These are phyloP conservation scores for Oreocharis arfaki DNA, from an alignment of 2,113 vertebrate species.

Conservation along the genomic window DNA sequence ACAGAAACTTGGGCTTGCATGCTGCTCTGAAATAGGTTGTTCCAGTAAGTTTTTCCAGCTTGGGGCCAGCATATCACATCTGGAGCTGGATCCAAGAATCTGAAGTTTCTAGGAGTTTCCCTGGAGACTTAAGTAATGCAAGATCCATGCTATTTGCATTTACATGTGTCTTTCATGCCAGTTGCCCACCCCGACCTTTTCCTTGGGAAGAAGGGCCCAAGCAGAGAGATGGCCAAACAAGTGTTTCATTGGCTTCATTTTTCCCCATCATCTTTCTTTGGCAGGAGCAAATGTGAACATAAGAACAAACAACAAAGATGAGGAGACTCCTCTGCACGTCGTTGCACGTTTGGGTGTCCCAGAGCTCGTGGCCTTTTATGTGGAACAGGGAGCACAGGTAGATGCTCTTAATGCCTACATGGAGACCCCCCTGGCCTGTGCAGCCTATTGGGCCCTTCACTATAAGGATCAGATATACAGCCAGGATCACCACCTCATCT, in stretches of 20 bases:
- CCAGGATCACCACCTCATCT: constrained; percentile 83
- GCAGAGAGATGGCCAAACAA: not conserved
- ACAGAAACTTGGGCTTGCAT: not conserved
- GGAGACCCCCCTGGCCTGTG: constrained; percentile 88
- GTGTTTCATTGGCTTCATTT: not conserved
- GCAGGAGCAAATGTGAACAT: constrained; percentile 86
- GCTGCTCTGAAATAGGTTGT: not conserved
- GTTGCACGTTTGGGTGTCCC: constrained; percentile 83
- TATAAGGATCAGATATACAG: constrained; percentile 85
- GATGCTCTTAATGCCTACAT: constrained; percentile 78
- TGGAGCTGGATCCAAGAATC: not conserved
- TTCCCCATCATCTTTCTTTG: not conserved
- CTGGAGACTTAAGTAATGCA: not conserved
- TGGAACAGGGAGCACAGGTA: constrained; percentile 79
- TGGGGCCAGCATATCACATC: not conserved
- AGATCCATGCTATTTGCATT: not conserved
- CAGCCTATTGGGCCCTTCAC: constrained; percentile 87
- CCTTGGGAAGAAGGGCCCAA: not conserved
- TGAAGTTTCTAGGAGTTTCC: not conserved
- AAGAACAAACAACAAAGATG: constrained; percentile 79
- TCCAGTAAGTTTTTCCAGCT: not conserved
- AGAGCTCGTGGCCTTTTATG: constrained; percentile 83
- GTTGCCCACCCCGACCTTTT: not conserved
- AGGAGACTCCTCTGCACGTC: constrained; percentile 87
- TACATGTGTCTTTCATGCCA: not conserved